phyloP scores from a whole-genome alignment of 2,888 invertebrate species.

The Crematogaster levior region DNA sequence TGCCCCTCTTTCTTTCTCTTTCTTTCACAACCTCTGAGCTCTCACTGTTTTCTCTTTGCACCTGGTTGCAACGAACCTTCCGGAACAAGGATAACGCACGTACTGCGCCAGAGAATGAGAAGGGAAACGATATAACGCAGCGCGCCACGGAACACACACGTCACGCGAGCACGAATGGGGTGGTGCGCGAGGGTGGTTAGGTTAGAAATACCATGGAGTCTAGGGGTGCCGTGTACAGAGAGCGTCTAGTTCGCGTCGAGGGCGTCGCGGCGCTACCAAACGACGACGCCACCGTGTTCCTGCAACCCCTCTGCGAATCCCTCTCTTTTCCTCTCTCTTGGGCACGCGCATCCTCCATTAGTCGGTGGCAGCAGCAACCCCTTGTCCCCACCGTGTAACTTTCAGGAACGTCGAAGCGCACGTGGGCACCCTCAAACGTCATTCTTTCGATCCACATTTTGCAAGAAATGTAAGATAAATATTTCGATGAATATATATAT shows the following conservation, averaged over 20 bases:
- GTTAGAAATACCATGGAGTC: constrained; percentile 70
- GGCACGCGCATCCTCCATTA: constrained; percentile 67
- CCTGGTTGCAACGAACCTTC: constrained; percentile 50
- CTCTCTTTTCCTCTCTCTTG: constrained; percentile 59
- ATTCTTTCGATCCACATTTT: neutral
- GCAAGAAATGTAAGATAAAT: neutral
- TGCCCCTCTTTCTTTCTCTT: constrained; percentile 30
- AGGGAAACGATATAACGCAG: constrained; percentile 51
- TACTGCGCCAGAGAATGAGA: constrained; percentile 44
- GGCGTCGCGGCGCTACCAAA: constrained; percentile 80
- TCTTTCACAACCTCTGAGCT: constrained; percentile 38
- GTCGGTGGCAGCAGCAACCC: constrained; percentile 47
- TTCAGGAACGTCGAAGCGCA: constrained; percentile 55
- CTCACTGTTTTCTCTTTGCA: constrained; percentile 43
- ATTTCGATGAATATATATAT: neutral
- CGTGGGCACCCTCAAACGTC: constrained; percentile 4
- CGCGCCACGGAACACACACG: constrained; percentile 62
- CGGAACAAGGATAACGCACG: constrained; percentile 52
- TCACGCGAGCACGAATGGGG: constrained; percentile 53
- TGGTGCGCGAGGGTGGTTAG: constrained; percentile 67
- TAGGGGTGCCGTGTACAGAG: constrained; percentile 58
- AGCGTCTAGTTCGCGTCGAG: constrained; percentile 73
- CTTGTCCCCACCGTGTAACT: constrained; percentile 44
- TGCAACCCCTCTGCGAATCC: constrained; percentile 65
- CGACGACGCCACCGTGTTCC: constrained; percentile 73